Evolutionary conservation across 2,888 invertebrate species (phyloP).

Genomic region (Pegoplata infirma): DNA sequence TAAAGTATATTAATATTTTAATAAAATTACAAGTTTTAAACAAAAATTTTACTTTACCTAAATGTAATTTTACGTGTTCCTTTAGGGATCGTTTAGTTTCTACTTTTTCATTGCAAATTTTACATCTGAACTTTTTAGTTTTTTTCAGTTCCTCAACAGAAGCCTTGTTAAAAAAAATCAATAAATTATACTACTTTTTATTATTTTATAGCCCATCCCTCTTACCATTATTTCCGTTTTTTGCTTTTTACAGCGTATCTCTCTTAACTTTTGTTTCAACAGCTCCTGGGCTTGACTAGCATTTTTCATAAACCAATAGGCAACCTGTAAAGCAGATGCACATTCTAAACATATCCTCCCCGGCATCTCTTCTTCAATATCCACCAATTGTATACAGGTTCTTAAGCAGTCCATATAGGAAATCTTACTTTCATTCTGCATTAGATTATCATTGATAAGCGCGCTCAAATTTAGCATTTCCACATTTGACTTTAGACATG

Average conservation of each 20-base stretch:
- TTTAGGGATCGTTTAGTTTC: slow-evolving; percentile 69
- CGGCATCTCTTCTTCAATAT: slow-evolving; percentile 64
- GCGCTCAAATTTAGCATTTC: slow-evolving; percentile 71
- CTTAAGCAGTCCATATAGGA: slow-evolving; percentile 69
- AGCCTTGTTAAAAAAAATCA: neutral
- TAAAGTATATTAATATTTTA: too few species aligned
- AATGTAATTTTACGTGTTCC: slow-evolving; percentile 71
- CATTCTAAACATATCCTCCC: slow-evolving; percentile 71
- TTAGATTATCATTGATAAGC: slow-evolving; percentile 59
- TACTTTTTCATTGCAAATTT: slow-evolving; percentile 70
- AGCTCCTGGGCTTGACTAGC: slow-evolving; percentile 71
- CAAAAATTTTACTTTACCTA: slow-evolving; percentile 64
- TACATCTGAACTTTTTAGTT: slow-evolving; percentile 69
- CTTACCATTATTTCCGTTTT: slow-evolving; percentile 26
- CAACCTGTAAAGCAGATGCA: slow-evolving; percentile 69
- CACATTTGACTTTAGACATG: slow-evolving; percentile 71
- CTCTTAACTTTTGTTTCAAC: slow-evolving; percentile 60
- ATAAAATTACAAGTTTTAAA: too few species aligned
- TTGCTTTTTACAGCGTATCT: slow-evolving; percentile 24
- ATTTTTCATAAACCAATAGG: slow-evolving; percentile 72
- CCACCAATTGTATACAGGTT: slow-evolving; percentile 69
- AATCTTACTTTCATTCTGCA: slow-evolving; percentile 62
- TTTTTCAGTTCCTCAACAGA: slow-evolving; percentile 23
- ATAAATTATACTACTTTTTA: too few species aligned
- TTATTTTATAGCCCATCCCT: neutral